Percentiles rank a stretch among this genome's conserved stretches.
phyloP scores from a whole-genome alignment of 2,797 vertebrate genomes.

The Poecilia velifera region DNA sequence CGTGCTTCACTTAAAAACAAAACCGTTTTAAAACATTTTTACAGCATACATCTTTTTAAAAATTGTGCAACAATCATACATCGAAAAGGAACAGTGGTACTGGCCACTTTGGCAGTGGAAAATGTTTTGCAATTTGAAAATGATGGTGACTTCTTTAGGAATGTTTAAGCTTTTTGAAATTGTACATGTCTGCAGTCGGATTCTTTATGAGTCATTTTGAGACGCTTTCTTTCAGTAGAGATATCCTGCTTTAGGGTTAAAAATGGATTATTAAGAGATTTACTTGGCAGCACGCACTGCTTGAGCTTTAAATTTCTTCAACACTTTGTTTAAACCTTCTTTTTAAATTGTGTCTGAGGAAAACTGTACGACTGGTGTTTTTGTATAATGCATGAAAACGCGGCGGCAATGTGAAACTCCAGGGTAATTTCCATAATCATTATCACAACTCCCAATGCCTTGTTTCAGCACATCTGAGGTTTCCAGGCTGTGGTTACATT shows the following conservation, averaged over 20 bases:
- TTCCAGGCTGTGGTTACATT: not conserved
- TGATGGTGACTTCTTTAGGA: not conserved
- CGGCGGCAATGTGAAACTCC: not conserved
- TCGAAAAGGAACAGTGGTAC: not conserved
- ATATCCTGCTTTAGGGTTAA: not conserved
- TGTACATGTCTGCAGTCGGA: not conserved
- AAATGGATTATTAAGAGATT: not conserved
- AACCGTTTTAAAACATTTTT: not conserved
- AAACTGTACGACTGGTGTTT: not conserved
- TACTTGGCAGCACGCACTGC: not conserved
- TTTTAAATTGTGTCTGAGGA: not conserved
- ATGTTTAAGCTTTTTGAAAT: constrained; percentile 1
- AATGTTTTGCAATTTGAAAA: not conserved
- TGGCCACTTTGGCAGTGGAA: not conserved
- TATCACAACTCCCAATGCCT: not conserved
- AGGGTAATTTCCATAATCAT: not conserved
- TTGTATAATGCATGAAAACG: not conserved
- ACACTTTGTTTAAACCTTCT: not conserved
- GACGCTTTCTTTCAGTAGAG: not conserved
- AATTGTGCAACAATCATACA: not conserved
- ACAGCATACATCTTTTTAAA: not conserved
- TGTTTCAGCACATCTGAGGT: not conserved
- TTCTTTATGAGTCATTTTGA: not conserved
- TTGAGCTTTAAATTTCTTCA: not conserved
- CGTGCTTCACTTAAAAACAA: not conserved